Evolutionary conservation across 2,797 vertebrate genomes (phyloP).

Genomic region (Siniperca scherzeri): DNA sequence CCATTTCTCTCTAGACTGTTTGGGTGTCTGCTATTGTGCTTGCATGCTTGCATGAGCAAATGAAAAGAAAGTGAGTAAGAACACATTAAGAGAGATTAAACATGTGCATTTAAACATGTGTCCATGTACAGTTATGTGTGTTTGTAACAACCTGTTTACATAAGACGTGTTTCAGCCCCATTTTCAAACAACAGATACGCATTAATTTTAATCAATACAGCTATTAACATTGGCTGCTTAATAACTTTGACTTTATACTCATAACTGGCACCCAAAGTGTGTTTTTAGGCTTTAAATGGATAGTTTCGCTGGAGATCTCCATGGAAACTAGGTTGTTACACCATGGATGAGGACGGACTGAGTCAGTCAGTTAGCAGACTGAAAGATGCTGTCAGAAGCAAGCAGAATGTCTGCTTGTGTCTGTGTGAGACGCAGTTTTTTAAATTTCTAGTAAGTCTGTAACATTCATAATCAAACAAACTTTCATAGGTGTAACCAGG

Average conservation of each 20-base stretch:
- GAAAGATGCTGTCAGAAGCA: background rate
- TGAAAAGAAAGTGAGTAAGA: slow-evolving; percentile 42
- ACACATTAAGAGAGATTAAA: slow-evolving; percentile 22
- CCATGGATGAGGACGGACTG: background rate
- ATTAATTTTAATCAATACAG: slow-evolving; percentile 10
- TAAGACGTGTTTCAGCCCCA: background rate
- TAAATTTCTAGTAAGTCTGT: background rate
- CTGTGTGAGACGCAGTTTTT: background rate
- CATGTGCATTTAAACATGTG: slow-evolving; percentile 9
- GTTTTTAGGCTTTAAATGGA: background rate
- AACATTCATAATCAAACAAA: slow-evolving; percentile 7
- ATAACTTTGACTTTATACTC: background rate
- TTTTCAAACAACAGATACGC: background rate
- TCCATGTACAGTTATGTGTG: background rate
- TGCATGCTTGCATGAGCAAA: slow-evolving; percentile 45
- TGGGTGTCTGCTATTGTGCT: slow-evolving; percentile 66
- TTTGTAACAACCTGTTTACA: slow-evolving; percentile 4
- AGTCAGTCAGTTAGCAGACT: background rate
- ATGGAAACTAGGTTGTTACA: slow-evolving; percentile 24
- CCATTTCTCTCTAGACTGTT: slow-evolving; percentile 69
- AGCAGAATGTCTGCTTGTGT: background rate
- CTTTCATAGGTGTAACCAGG: background rate
- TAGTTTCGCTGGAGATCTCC: slow-evolving; percentile 6
- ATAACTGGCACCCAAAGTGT: slow-evolving; percentile 2
- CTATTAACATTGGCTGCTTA: background rate